phyloP scores from a whole-genome alignment of 2,888 invertebrate genomes.

The Dendrolimus pini region DNA sequence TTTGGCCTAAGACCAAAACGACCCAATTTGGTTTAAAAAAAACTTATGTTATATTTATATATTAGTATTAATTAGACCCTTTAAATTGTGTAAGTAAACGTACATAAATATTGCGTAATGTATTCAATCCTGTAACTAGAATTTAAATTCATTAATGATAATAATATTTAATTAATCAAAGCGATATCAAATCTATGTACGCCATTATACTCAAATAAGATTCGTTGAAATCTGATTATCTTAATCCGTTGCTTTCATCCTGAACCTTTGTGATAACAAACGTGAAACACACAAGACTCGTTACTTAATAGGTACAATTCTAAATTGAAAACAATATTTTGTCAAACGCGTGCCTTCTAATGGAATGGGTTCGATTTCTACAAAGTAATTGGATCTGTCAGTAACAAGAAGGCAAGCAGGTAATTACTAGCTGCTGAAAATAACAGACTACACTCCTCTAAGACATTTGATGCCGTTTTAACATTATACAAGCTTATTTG shows the following conservation, averaged over 20 bases:
- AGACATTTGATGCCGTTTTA: constrained; percentile 40
- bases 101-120: too few species aligned
- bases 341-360: constrained; percentile 37
- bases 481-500: too few species aligned
- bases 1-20: too few species aligned
- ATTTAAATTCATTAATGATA: too few species aligned
- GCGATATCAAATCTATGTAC: too few species aligned
- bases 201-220: neutral
- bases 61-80: too few species aligned
- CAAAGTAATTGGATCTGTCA: constrained; percentile 72
- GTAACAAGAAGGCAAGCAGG: constrained; percentile 56
- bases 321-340: constrained; percentile 38
- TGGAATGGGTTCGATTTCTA: constrained; percentile 53
- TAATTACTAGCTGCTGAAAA: constrained; percentile 64
- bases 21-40: too few species aligned
- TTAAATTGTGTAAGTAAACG: too few species aligned
- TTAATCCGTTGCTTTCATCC: neutral
- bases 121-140: too few species aligned
- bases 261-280: constrained; percentile 6
- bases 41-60: too few species aligned
- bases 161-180: too few species aligned
- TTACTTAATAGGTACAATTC: constrained; percentile 24
- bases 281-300: constrained; percentile 14
- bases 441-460: constrained; percentile 40
- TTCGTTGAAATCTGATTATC: neutral